Base-by-base conservation (phyloP, 2,888 invertebrate genomes). In the Eupithecia tripunctaria region DNA sequence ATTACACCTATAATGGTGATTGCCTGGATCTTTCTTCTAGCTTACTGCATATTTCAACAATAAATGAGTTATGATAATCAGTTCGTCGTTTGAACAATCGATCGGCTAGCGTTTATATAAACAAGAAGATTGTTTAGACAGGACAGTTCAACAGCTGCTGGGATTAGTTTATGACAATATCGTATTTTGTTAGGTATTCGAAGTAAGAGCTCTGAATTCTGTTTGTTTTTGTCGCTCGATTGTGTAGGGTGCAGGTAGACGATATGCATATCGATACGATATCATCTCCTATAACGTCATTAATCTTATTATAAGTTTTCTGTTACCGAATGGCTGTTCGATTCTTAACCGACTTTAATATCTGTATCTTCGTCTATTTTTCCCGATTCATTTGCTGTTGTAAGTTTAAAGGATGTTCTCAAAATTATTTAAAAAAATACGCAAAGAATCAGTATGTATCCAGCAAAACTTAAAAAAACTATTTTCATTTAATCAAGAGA, bases 61-160 rank as follows among this genome's bases (percentile, higher is more conserved):
- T 72, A 69, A 79, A 78, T 79, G 75, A 79, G 77, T 80, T 80
- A 80, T 78, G 74, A 78, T 78, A 78, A 80, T 82, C 79, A 79
- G 79, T 78, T 79, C 78, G 80, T 81, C 80, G 74, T 81, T 80
- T 60, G 80, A 83, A 87, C 86, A 87, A 86, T 86, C 71, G 82
- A 77, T 80, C 80, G 82, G 82, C 80, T 80, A 81, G 76, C 76
- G 81, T 82, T 81, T 84, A 84, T 85, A 87, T 85, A 87, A 86
- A 86, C 84, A 87, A 80, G 70, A 69, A 78, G 71, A 84, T 82
- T 86, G 84, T 85, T 83, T 80, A 69, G 79, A 73, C 75, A 77
- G 78, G 75, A 73, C 76, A 71, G 76, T 78, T 80, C 78, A 69
- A 64, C 78, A 75, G 75, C 77, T 72, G 72, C 71, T 75, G 69